Evolutionary conservation across 1,140 invertebrate species (phyloP).

Genomic region (Argopecten irradians): DNA sequence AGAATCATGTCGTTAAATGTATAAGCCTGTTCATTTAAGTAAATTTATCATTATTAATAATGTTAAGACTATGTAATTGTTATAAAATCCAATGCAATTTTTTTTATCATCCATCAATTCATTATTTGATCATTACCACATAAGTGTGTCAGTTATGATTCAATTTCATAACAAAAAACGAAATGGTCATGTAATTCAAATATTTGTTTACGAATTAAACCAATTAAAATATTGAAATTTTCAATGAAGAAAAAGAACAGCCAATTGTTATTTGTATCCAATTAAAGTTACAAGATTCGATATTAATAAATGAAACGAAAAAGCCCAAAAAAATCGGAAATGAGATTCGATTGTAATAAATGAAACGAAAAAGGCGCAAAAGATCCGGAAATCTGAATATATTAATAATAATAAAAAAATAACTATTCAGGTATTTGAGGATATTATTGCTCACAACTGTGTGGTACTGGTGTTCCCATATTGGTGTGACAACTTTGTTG

Average conservation of each 20-base stretch:
- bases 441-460: not conserved
- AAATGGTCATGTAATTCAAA: not conserved
- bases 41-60: not conserved
- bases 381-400: not conserved
- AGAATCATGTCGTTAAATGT: not conserved
- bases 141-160: conserved; percentile 1
- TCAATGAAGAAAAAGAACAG: not conserved
- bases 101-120: not conserved
- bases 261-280: not conserved
- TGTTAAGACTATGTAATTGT: not conserved
- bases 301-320: not conserved
- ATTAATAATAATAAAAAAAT: not conserved
- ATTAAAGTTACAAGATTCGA: too few species aligned
- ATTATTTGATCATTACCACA: not conserved
- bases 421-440: not conserved
- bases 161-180: not conserved
- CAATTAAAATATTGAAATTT: not conserved
- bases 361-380: not conserved
- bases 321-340: not conserved
- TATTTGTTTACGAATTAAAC: not conserved
- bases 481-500: not conserved
- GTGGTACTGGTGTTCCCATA: not conserved
- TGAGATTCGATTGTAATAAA: not conserved
- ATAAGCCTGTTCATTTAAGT: not conserved
- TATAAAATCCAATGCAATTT: not conserved